phyloP scores from a whole-genome alignment of 2,888 invertebrate species.

The Xiphydria camelus region DNA sequence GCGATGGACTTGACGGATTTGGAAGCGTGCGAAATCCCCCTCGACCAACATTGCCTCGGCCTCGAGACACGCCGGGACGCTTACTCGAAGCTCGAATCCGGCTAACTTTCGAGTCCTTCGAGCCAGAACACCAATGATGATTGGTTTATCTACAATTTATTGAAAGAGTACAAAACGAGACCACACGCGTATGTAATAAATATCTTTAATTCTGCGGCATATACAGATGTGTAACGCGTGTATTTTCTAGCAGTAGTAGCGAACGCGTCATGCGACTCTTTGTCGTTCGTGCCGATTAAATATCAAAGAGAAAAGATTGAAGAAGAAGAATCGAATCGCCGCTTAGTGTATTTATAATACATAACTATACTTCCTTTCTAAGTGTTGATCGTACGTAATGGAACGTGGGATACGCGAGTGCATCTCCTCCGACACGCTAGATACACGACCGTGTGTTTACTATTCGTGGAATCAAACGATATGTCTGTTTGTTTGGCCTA shows the following conservation, averaged over 20 bases:
- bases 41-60: slow-evolving; percentile 1
- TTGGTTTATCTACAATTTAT: slow-evolving; percentile 8
- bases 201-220: slow-evolving; percentile 11
- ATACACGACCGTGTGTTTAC: background rate
- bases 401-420: too few species aligned
- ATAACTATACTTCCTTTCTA: background rate
- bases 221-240: slow-evolving; percentile 3
- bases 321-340: background rate
- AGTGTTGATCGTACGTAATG: too few species aligned
- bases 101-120: background rate
- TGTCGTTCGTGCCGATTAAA: background rate
- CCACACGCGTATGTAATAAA: too few species aligned
- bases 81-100: background rate
- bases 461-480: slow-evolving; percentile 1
- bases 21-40: background rate
- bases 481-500: background rate
- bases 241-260: background rate
- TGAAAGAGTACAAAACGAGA: slow-evolving; percentile 11
- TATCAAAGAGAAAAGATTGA: background rate
- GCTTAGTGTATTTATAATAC: background rate
- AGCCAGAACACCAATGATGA: slow-evolving; percentile 5
- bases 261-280: background rate
- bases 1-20: too few species aligned
- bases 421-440: too few species aligned
- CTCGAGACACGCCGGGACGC: background rate